Percentiles rank a stretch among this genome's conserved stretches.
These are phyloP conservation scores for Eurytoma adleriae DNA, from an alignment of 2,888 invertebrate species.

Conservation along the genomic window DNA sequence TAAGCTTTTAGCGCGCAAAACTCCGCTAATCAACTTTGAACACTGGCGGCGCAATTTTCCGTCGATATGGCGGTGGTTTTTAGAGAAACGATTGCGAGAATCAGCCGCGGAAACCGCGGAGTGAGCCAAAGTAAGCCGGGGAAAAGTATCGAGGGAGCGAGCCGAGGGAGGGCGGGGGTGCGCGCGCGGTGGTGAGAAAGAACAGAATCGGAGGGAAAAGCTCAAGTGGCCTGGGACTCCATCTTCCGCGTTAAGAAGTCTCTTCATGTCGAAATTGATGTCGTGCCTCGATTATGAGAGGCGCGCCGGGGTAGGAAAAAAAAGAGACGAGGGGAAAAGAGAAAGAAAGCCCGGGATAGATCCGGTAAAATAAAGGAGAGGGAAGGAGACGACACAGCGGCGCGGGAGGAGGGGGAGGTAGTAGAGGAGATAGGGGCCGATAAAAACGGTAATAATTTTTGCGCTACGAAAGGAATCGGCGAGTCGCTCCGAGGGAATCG, in stretches of 20 bases:
- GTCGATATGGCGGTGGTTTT: no score
- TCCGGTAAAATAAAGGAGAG: slow-evolving; percentile 17
- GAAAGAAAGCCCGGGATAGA: slow-evolving; percentile 12
- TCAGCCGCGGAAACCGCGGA: background rate
- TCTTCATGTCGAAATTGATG: slow-evolving; percentile 42
- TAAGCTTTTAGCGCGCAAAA: no score
- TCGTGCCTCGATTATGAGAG: slow-evolving; percentile 41
- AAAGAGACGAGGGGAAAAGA: background rate
- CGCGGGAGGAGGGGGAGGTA: background rate
- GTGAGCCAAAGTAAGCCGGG: no score
- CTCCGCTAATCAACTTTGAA: no score
- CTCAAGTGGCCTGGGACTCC: slow-evolving; percentile 30
- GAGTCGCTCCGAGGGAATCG: slow-evolving; percentile 37
- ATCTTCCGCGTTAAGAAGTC: slow-evolving; percentile 33
- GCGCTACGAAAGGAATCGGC: slow-evolving; percentile 27
- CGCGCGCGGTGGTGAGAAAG: background rate
- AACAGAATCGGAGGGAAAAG: slow-evolving; percentile 15
- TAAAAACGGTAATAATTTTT: slow-evolving; percentile 52
- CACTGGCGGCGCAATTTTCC: no score
- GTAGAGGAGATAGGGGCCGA: slow-evolving; percentile 1
- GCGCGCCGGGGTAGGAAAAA: background rate
- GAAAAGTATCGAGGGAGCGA: background rate
- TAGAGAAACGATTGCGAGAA: background rate
- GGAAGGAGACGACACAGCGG: background rate
- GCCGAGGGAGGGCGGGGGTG: background rate